Conservation (phyloP, 2,797 vertebrate species). For the Harpagifer antarcticus region DNA sequence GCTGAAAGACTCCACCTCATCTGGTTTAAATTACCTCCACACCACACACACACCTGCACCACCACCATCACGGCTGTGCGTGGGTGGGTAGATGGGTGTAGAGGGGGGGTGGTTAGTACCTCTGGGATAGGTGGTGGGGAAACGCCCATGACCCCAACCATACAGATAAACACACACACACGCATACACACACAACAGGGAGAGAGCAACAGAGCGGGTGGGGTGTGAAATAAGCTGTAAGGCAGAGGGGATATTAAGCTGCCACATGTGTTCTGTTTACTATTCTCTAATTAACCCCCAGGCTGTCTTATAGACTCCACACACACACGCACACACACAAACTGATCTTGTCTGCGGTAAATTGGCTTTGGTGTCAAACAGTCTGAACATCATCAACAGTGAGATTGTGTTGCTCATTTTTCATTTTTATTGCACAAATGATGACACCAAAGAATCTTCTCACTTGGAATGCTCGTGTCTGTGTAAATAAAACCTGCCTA, state of each 20-base stretch:
- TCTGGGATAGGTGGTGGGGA: constrained; percentile 77
- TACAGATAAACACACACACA: constrained; percentile 58
- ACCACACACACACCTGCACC: constrained; percentile 83
- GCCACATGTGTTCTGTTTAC: constrained; percentile 89
- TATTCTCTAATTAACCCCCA: constrained; percentile 89
- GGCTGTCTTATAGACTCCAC: constrained; percentile 80
- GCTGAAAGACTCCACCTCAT: constrained; percentile 81
- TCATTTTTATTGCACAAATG: background rate
- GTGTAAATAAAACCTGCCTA: background rate
- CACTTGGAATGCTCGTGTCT: background rate
- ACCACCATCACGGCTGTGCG: constrained; percentile 60
- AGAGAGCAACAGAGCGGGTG: constrained; percentile 81
- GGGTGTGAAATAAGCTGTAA: constrained; percentile 84
- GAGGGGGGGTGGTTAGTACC: constrained; percentile 51
- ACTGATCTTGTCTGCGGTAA: constrained; percentile 45
- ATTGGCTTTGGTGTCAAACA: constrained; percentile 51
- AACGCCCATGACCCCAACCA: constrained; percentile 73
- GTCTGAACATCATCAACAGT: constrained; percentile 50
- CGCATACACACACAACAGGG: constrained; percentile 67
- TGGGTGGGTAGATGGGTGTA: constrained; percentile 31
- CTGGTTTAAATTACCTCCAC: constrained; percentile 84
- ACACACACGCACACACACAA: constrained; percentile 51
- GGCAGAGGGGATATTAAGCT: constrained; percentile 83
- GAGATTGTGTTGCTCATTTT: constrained; percentile 39
- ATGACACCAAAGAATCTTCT: background rate